Base-by-base conservation (phyloP, 2,113 vertebrate species). In the Physeter macrocephalus region DNA sequence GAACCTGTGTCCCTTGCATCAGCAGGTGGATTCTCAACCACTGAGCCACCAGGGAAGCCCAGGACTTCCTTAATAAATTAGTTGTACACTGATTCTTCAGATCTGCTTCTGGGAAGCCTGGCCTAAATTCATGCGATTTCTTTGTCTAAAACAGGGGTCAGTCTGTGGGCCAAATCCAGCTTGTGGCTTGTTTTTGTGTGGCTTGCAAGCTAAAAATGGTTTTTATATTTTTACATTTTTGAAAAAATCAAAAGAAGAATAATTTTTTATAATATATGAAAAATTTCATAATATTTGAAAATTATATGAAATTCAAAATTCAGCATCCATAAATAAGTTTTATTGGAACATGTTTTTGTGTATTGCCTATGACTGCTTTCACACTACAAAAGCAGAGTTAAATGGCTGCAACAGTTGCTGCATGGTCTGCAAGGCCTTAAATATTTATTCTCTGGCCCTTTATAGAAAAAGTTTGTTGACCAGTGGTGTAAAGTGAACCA, bases 181-280 rank as follows among this genome's bases (percentile, higher is more conserved):
- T 54, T 36, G 36, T 72, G 54, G 34, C 34, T 20, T 78, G 3
- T 39, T 96, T 91, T 41, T 71, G 14, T 91, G 67, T 8, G 80
- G 17, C 21, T 20, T 93, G 20, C 7, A 85, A 94, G 49, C 18
- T 52, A 92, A 84, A 62, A 72, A 84, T 49, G 18, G n/a, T 90
- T 94, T 94, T 34, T 77, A 69, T 92, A 57, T 69, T 94, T 90
- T 71, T 52, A 74, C 90, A 80, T 78, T 49, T 80, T 66, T 77
- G 41, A 61, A 88, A 87, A 78, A 90, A 71, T 85, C 8, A 15
- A 91, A 87, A 81, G 13, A 71, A 13, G 8, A 78, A 10, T 13
- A 52, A 36, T 27, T 82, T 88, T 92, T 93, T 94, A 39, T 78
- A 64, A 52, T n/a, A 39, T 61, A 27, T 90, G 41, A 82, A 89